Conservation (phyloP, 2,113 vertebrate species). For the Diphyllodes magnificus region DNA sequence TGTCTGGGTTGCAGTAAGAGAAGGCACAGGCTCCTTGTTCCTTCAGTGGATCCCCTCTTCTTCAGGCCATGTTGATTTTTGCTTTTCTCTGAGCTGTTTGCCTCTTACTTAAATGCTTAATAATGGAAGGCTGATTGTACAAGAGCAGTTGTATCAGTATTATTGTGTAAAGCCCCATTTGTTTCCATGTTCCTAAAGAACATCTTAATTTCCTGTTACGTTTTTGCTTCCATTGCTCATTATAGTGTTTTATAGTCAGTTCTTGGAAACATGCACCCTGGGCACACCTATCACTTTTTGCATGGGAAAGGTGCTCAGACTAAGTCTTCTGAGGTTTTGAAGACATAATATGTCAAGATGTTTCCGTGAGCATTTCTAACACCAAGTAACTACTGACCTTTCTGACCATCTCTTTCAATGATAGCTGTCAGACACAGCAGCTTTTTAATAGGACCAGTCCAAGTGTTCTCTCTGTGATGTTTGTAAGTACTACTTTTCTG, state of each 20-base stretch:
- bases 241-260: background rate
- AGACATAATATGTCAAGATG: fast-evolving
- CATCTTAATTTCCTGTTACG: background rate
- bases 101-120: background rate
- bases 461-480: background rate
- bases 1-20: background rate
- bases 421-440: background rate
- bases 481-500: background rate
- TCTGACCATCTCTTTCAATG: background rate
- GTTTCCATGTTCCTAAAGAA: background rate
- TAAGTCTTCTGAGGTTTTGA: background rate
- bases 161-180: background rate
- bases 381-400: background rate
- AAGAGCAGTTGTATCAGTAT: background rate
- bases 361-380: background rate
- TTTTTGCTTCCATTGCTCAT: background rate
- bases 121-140: background rate
- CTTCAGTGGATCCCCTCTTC: background rate
- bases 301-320: background rate
- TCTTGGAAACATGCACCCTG: background rate
- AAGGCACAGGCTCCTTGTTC: background rate
- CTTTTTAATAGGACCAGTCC: background rate
- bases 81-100: background rate
- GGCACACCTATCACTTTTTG: background rate
- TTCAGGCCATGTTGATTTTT: background rate